A percentile compares a stretch with the other conserved stretches of the same genome.
Conservation (phyloP, 2,888 invertebrate genomes). For the Andrena fulva region DNA sequence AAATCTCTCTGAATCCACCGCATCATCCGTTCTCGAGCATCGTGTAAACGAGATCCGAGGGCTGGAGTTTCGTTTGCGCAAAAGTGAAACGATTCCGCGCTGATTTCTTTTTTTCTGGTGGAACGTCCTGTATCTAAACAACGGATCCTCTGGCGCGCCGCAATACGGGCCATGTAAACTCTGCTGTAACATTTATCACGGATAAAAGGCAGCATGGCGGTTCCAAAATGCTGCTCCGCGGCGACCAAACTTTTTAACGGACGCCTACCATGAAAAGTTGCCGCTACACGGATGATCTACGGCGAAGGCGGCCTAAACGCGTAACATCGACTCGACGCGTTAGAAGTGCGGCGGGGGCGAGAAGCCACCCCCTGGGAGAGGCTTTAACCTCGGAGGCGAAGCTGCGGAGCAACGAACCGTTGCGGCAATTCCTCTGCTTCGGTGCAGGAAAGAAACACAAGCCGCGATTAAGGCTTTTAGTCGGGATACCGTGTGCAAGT, state of each 20-base stretch:
- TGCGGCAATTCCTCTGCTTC: conserved; percentile 72
- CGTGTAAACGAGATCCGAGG: conserved; percentile 43
- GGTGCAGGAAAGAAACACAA: conserved; percentile 66
- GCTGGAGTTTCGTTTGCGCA: conserved; percentile 32
- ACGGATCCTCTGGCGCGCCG: not conserved
- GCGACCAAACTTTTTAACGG: conserved; percentile 51
- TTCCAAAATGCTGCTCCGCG: conserved; percentile 7
- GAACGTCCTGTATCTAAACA: conserved; percentile 23
- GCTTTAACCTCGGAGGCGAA: conserved; percentile 55
- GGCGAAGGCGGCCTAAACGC: conserved; percentile 40
- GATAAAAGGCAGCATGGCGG: not conserved
- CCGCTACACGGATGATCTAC: conserved; percentile 37
- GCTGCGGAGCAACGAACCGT: conserved; percentile 34
- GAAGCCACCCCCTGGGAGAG: conserved; percentile 39
- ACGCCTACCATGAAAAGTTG: conserved; percentile 14
- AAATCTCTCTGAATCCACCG: conserved; percentile 32
- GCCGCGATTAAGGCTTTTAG: conserved; percentile 79
- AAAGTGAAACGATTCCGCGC: conserved; percentile 8
- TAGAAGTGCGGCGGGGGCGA: conserved; percentile 42
- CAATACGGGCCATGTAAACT: conserved; percentile 7
- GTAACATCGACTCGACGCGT: conserved; percentile 42
- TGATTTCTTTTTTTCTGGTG: conserved; percentile 1
- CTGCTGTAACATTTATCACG: conserved; percentile 23
- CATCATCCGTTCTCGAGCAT: conserved; percentile 19
- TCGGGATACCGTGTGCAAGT: conserved; percentile 62